Conservation (phyloP, 2,113 vertebrate species). For the Anser cygnoides region DNA sequence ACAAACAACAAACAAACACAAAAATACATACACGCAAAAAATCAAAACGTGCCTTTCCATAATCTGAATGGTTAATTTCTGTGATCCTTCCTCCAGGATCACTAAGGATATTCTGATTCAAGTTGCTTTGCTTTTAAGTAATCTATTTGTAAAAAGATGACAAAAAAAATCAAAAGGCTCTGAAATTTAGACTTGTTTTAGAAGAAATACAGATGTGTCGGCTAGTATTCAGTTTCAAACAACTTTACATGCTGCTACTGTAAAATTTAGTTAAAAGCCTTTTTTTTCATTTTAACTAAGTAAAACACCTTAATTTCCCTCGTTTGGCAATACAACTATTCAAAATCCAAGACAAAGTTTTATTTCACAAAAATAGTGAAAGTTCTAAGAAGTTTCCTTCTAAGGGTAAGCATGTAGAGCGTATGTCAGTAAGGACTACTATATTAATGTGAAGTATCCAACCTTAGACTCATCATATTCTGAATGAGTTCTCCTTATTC, state of each 20-base stretch:
- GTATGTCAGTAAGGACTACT: background rate
- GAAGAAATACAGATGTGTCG: background rate
- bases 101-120: background rate
- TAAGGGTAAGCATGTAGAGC: background rate
- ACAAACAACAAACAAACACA: too few species aligned
- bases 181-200: background rate
- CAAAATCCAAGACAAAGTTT: background rate
- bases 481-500: background rate
- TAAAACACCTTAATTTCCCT: background rate
- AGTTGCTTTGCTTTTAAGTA: background rate
- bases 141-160: background rate
- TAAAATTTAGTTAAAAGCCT: background rate
- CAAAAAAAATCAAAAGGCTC: background rate
- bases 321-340: background rate
- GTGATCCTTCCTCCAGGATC: too few species aligned
- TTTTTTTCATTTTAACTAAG: background rate
- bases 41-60: too few species aligned
- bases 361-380: background rate
- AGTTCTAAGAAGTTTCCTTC: background rate
- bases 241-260: background rate
- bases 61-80: too few species aligned
- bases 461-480: background rate
- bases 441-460: background rate
- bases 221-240: background rate
- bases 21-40: too few species aligned